Conservation (phyloP, 2,888 invertebrate species). For the Pterostichus madidus region DNA sequence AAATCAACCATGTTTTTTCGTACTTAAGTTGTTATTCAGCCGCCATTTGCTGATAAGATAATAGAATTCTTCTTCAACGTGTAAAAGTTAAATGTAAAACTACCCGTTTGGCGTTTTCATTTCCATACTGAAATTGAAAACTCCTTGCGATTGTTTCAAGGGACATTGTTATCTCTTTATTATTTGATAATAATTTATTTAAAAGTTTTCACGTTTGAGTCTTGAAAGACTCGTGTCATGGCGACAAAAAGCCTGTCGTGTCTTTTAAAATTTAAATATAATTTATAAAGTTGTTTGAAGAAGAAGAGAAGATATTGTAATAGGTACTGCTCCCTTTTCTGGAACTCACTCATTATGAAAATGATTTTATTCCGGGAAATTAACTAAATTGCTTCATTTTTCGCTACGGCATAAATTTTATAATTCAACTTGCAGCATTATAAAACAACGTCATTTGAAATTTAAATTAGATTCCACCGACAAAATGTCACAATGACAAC, state of each 20-base stretch:
- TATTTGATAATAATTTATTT: constrained; percentile 64
- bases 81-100: constrained; percentile 63
- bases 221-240: neutral
- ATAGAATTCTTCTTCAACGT: constrained; percentile 61
- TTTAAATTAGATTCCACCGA: constrained; percentile 27
- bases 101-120: constrained; percentile 54
- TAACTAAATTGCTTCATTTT: constrained; percentile 36
- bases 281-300: constrained; percentile 38
- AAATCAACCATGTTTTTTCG: constrained; percentile 64
- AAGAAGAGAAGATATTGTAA: constrained; percentile 25
- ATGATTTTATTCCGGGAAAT: constrained; percentile 38
- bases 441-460: constrained; percentile 29
- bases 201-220: constrained; percentile 51
- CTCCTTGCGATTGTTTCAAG: constrained; percentile 50
- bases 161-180: constrained; percentile 38
- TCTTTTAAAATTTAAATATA: constrained; percentile 61
- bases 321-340: neutral
- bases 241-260: constrained; percentile 35
- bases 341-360: constrained; percentile 38
- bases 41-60: constrained; percentile 64
- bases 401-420: constrained; percentile 22
- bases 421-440: constrained; percentile 24
- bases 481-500: constrained; percentile 16
- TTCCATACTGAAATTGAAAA: constrained; percentile 64
- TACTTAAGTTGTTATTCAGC: constrained; percentile 56